Base-by-base conservation (phyloP, 2,888 invertebrate species). In the Cheilosia urbana region DNA sequence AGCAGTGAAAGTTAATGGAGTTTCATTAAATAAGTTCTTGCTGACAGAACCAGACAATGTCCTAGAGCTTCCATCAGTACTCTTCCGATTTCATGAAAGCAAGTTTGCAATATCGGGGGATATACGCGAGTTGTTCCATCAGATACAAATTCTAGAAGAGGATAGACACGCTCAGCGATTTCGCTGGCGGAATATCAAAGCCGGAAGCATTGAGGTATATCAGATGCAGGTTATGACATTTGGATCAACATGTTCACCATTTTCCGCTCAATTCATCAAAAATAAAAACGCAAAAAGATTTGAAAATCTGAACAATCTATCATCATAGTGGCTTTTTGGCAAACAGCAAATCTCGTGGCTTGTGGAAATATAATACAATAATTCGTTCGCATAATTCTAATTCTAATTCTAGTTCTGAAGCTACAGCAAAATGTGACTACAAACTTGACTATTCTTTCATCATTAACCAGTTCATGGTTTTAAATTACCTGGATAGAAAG, bases 241-340 rank as follows among this genome's bases (percentile, higher is more conserved):
- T 15, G 58, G 71, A 63, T 42, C 69, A n/a, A 63, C 60, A 7
- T 63, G 27, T 27, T 68, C 57, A 55, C 60, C 63, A 34, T 51
- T 34, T 15, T 37, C 37, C 19, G 69, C 69, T 4, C 45, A 87
- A 15, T 89, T 79, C 62, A 73, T 89, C 0, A 89, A 88, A 75
- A 87, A 89, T 37, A 45, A 21, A 24, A 90, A 89, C 24, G 89
- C 89, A 1, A 19, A 55, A 7, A 62, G 62, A 40, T 88, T 79
- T 34, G 57, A 49, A 21, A 40, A 5, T 4, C 13, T n/a, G n/a
- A n/a, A n/a, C n/a, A n/a, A n/a, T n/a, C n/a, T n/a, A n/a, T n/a
- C n/a, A n/a, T n/a, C n/a, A n/a, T n/a, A n/a, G n/a, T n/a, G n/a
- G n/a, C n/a, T n/a, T n/a, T n/a, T n/a, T n/a, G n/a, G n/a, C n/a